These are phyloP conservation scores for Agonopterix heracliana DNA, from an alignment of 2,888 invertebrate species.

Conservation along the genomic window DNA sequence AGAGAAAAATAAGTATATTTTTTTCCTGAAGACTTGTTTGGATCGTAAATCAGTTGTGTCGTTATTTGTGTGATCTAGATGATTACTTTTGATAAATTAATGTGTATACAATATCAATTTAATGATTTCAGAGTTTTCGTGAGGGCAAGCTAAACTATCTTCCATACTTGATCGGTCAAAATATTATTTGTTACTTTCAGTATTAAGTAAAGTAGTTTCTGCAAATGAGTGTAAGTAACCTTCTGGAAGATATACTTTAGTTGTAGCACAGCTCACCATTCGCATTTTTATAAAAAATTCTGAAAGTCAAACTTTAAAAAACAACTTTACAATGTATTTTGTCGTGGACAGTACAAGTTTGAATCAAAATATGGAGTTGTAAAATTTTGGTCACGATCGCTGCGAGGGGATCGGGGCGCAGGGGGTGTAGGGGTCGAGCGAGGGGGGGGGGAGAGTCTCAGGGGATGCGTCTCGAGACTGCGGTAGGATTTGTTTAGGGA, in stretches of 20 bases:
- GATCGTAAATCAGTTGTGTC: neutral
- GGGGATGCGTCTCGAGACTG: neutral
- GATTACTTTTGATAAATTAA: neutral
- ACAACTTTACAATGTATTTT: constrained; percentile 2
- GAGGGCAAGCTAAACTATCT: no score
- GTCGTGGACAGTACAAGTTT: constrained; percentile 8
- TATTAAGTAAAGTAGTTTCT: no score
- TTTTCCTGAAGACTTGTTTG: neutral
- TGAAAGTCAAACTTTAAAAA: neutral
- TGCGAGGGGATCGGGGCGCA: neutral
- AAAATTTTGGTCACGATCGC: constrained; percentile 38
- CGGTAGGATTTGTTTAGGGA: neutral
- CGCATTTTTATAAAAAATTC: neutral
- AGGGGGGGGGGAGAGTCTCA: neutral
- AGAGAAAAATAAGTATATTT: neutral
- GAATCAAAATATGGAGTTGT: constrained; percentile 22
- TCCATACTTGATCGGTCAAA: no score
- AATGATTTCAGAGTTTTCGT: no score
- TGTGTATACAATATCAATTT: neutral
- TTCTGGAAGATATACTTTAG: neutral
- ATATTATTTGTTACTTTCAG: no score
- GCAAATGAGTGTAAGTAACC: no score
- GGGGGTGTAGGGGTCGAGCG: neutral
- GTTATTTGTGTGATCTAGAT: neutral
- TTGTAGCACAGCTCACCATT: neutral